Percentiles rank a stretch among this genome's conserved stretches.
phyloP scores from a whole-genome alignment of 2,797 vertebrate genomes.

The Pterois miles region DNA sequence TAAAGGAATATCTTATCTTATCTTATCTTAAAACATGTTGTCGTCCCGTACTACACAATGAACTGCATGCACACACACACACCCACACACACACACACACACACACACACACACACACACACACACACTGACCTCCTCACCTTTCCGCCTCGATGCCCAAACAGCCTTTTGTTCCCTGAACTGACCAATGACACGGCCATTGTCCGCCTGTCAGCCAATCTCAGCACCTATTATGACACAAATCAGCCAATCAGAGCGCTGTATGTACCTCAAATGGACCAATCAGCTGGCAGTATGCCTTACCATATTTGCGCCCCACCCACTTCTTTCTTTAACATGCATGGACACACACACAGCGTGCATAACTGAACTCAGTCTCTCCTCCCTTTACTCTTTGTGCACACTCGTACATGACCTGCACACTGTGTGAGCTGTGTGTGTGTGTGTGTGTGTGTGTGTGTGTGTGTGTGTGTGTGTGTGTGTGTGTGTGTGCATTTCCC shows the following conservation, averaged over 20 bases:
- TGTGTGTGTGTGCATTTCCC: slow-evolving; percentile 19
- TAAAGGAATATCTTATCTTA: too few species aligned
- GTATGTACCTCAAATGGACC: slow-evolving; percentile 20
- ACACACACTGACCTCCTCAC: slow-evolving; percentile 39
- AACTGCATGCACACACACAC: background rate
- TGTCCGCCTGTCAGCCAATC: slow-evolving; percentile 50
- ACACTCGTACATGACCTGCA: background rate
- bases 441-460: too few species aligned
- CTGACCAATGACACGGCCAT: slow-evolving; percentile 31
- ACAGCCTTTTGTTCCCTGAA: slow-evolving; percentile 48
- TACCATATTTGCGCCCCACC: background rate
- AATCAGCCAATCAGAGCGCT: slow-evolving; percentile 38
- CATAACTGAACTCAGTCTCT: background rate
- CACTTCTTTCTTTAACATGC: background rate
- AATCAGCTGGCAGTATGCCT: slow-evolving; percentile 1
- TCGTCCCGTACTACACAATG: background rate
- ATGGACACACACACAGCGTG: slow-evolving; percentile 15
- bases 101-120: background rate
- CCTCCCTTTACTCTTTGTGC: slow-evolving; percentile 2
- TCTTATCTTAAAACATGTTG: too few species aligned
- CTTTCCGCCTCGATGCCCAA: slow-evolving; percentile 50
- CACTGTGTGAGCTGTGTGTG: background rate
- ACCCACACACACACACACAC: background rate
- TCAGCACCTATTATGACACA: slow-evolving; percentile 38
- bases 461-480: slow-evolving; percentile 16